phyloP scores from a whole-genome alignment of 2,888 invertebrate species.

The Siphlonurus alternatus region DNA sequence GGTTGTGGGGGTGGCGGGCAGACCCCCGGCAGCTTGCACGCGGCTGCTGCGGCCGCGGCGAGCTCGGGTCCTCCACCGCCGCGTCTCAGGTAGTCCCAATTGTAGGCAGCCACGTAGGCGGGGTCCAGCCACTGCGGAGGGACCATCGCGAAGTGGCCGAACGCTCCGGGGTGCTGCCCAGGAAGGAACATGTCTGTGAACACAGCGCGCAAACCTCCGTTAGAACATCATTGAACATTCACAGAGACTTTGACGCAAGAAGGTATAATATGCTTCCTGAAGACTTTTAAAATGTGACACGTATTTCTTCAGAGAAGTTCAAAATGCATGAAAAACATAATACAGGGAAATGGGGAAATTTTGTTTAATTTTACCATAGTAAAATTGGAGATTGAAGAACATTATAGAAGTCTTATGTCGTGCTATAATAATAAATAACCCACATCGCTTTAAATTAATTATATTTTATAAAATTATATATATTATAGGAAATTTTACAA shows the following conservation, averaged over 20 bases:
- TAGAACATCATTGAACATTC: background rate
- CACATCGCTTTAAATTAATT: too few species aligned
- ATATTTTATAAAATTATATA: too few species aligned
- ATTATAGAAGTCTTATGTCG: too few species aligned
- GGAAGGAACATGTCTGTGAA: conserved; percentile 23
- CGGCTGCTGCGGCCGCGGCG: background rate
- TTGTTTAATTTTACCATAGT: too few species aligned
- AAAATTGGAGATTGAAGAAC: too few species aligned
- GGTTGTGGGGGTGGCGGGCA: conserved; percentile 13
- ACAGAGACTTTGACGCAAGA: background rate
- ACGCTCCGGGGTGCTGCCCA: conserved; percentile 43
- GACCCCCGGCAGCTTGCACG: conserved; percentile 27
- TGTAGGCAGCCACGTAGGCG: conserved; percentile 49
- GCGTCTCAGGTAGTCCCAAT: conserved; percentile 53
- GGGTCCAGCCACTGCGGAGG: conserved; percentile 69
- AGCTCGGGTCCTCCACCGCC: conserved; percentile 23
- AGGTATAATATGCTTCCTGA: background rate
- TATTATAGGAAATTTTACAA: too few species aligned
- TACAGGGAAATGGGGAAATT: too few species aligned
- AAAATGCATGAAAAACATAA: too few species aligned
- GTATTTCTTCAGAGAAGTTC: too few species aligned
- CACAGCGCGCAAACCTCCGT: background rate
- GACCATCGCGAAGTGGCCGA: conserved; percentile 53
- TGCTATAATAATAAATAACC: too few species aligned
- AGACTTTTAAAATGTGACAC: too few species aligned